Evolutionary conservation across 2,888 invertebrate genomes (phyloP).

Genomic region (Lagria hirta): DNA sequence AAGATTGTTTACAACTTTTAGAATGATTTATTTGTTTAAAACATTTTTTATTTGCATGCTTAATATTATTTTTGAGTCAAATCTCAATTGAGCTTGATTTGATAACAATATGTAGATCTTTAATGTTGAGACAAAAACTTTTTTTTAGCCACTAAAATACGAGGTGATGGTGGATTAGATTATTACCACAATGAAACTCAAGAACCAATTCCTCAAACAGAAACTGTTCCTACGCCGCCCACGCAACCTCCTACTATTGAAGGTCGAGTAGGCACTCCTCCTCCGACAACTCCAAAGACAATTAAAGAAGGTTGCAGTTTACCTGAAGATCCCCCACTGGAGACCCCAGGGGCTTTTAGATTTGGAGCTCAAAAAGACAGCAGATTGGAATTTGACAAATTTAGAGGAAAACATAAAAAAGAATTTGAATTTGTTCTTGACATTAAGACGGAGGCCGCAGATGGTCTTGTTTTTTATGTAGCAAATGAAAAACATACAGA

Average conservation of each 20-base stretch:
- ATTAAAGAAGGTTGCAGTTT: constrained; percentile 56
- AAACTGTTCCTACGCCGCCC: constrained; percentile 20
- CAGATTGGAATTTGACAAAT: constrained; percentile 68
- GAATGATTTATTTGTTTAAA: too few relatives aligned
- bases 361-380: constrained; percentile 70
- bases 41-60: too few relatives aligned
- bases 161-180: constrained; percentile 45
- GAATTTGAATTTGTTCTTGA: constrained; percentile 75
- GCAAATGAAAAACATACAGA: constrained; percentile 55
- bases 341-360: constrained; percentile 58
- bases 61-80: too few relatives aligned
- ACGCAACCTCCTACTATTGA: constrained; percentile 14
- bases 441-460: constrained; percentile 73
- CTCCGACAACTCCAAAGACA: constrained; percentile 40
- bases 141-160: constrained; percentile 30
- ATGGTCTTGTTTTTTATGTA: constrained; percentile 85
- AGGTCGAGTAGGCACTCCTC: constrained; percentile 44
- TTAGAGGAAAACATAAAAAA: constrained; percentile 61
- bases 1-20: too few relatives aligned
- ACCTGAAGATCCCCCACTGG: constrained; percentile 57
- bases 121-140: constrained; percentile 1
- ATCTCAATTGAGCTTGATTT: too few relatives aligned
- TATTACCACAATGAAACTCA: constrained; percentile 8
- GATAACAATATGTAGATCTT: too few relatives aligned
- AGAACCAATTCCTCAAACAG: constrained; percentile 4